Base-by-base conservation (phyloP, 2,113 vertebrate genomes). In the Ginglymostoma cirratum region DNA sequence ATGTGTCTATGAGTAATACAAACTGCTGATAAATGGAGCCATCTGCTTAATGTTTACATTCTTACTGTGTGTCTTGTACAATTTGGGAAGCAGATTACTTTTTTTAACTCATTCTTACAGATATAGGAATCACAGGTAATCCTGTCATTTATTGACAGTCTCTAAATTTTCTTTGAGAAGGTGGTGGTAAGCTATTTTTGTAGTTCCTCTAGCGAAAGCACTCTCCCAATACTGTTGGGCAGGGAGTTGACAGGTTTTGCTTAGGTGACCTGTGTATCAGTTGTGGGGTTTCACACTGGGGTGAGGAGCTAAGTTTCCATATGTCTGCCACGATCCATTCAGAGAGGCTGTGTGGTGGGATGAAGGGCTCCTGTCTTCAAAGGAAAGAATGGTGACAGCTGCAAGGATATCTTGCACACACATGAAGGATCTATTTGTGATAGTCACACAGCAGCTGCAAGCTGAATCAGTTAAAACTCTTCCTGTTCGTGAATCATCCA, bases 11-110 rank as follows among this genome's bases (percentile, higher is more conserved):
- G 55, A 92, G 61, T 92, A 66, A 92, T 66, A 66, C 89, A 93
- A 93, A 7, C 61, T 93, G 89, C 61, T 93, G 89, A 93, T 93
- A 93, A 93, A 19, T 61, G 66, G 89, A 93, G 61, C 61, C 94
- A 76, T 76, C 67, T 72, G 94, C 14, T 95, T 52, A 72, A 95
- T 95, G 67, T 95, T 70, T 70, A 66, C 89, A 93, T 93, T 93
- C 89, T 66, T 93, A 23, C n/a, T 66, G 89, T 66, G 19, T 67
- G 34, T 38, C 34, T 93, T 67, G 89, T 93, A 66, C 89, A 93
- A 93, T 66, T n/a, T 93, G 66, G 89, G 61, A 93, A 66, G 89
- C 89, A 42, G 34, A 66, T 34, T 38, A 66, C 10, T 21, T 90
- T 90, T 30, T 27, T 17, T 23, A 66, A 30, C 34, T 66, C n/a